phyloP scores from a whole-genome alignment of 2,797 vertebrate genomes.

The Pipistrellus kuhlii region DNA sequence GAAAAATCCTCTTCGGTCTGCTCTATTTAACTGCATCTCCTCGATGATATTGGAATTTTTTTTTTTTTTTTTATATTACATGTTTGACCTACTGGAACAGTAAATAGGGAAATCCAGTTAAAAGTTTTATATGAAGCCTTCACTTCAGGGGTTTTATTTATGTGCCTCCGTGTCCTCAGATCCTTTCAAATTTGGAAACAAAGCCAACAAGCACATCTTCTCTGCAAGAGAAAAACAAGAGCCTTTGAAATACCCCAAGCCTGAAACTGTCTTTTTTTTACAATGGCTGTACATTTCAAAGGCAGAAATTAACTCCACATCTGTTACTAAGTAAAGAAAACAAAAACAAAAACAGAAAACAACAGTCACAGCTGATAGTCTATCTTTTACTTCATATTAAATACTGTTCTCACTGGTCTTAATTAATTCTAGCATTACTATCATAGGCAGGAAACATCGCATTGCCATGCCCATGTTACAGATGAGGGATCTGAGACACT shows the following conservation, averaged over 20 bases:
- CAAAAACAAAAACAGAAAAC: not conserved
- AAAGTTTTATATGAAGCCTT: conserved; percentile 31
- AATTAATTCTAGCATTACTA: not conserved
- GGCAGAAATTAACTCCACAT: conserved; percentile 9
- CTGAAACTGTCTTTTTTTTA: not conserved
- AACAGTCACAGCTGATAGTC: not conserved
- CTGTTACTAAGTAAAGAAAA: not conserved
- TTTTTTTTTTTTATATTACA: not conserved
- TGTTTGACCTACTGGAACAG: conserved; percentile 66
- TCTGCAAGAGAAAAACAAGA: not conserved
- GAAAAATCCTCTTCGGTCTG: conserved; percentile 61
- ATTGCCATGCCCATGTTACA: not conserved
- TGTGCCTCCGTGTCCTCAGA: conserved; percentile 35
- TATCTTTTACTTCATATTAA: not conserved
- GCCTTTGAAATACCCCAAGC: not conserved
- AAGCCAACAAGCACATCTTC: conserved; percentile 2
- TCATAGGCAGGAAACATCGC: not conserved
- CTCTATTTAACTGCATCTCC: conserved; percentile 61
- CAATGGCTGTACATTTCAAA: conserved; percentile 6
- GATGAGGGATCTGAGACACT: not conserved
- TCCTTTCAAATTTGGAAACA: conserved; percentile 52
- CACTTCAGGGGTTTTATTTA: conserved; percentile 64
- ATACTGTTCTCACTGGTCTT: not conserved
- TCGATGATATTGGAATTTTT: not conserved
- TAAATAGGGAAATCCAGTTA: conserved; percentile 66